These are phyloP conservation scores for Chaetops frenatus DNA, from an alignment of 2,113 vertebrate genomes.

Conservation along the genomic window DNA sequence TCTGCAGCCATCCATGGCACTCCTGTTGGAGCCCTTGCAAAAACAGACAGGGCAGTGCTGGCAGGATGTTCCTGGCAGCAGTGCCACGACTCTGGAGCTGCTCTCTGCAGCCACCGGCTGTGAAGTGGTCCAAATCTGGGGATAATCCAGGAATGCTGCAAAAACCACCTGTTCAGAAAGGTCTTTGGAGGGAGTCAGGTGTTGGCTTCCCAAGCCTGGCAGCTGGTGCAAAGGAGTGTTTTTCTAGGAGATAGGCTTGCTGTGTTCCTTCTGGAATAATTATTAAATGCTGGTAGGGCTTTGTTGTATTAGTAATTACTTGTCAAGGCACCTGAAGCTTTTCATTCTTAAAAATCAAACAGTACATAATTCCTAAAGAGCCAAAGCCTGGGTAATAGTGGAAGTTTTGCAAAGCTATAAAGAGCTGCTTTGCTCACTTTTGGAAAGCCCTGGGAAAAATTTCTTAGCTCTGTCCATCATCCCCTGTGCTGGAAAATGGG, in stretches of 20 bases:
- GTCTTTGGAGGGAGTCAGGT: neutral
- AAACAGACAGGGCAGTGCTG: neutral
- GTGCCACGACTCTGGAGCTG: neutral
- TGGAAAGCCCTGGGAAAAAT: neutral
- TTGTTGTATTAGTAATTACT: slow-evolving; percentile 25
- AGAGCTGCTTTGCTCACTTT: neutral
- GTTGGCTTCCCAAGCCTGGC: neutral
- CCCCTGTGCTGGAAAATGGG: neutral
- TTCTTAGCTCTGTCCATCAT: neutral
- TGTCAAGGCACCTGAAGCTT: neutral
- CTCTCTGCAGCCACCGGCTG: neutral
- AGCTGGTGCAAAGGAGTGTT: neutral
- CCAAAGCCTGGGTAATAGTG: neutral
- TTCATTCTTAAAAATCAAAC: slow-evolving; percentile 16
- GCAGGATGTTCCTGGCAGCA: neutral
- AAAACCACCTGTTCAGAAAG: neutral
- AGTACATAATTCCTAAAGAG: neutral
- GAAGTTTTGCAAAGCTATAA: neutral
- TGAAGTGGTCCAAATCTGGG: neutral
- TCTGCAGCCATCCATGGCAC: neutral
- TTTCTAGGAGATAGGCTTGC: neutral
- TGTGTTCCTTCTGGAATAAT: slow-evolving; percentile 11
- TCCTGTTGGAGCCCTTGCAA: neutral
- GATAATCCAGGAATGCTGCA: neutral
- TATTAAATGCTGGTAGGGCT: neutral